phyloP scores from a whole-genome alignment of 2,113 vertebrate genomes.

The Synchiropus splendidus region DNA sequence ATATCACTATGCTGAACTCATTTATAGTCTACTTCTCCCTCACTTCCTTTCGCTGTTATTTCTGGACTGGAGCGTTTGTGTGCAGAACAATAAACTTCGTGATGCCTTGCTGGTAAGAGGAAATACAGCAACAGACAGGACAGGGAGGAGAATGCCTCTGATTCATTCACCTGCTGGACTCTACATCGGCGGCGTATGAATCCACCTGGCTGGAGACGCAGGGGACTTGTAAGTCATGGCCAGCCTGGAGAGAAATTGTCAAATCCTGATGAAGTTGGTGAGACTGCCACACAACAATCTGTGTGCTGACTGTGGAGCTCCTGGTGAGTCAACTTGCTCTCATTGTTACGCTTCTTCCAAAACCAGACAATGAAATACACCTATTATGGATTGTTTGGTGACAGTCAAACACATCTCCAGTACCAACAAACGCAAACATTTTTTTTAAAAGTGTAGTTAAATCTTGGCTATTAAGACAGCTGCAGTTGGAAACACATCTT shows the following conservation, averaged over 20 bases:
- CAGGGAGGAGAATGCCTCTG: slow-evolving; percentile 9
- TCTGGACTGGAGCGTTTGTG: slow-evolving; percentile 38
- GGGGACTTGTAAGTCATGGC: slow-evolving; percentile 46
- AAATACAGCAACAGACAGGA: slow-evolving; percentile 20
- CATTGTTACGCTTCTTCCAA: not conserved
- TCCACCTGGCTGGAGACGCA: slow-evolving; percentile 9
- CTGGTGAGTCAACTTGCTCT: slow-evolving; percentile 57
- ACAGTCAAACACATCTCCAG: not conserved
- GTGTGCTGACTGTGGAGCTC: slow-evolving; percentile 77
- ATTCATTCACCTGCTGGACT: slow-evolving; percentile 25
- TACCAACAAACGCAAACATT: not conserved
- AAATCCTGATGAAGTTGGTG: slow-evolving; percentile 69
- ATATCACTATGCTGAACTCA: no score
- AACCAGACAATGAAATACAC: not conserved
- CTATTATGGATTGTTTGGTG: not conserved
- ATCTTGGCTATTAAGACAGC: no score
- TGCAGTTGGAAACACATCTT: no score
- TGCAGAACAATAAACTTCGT: slow-evolving; percentile 54
- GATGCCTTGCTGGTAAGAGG: slow-evolving; percentile 43
- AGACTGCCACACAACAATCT: slow-evolving; percentile 60
- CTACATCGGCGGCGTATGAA: not conserved
- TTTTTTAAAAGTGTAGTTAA: slow-evolving; percentile 5
- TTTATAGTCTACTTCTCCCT: no score
- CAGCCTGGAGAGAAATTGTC: slow-evolving; percentile 71
- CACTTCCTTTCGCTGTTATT: slow-evolving; percentile 62